phyloP scores from a whole-genome alignment of 2,888 invertebrate species.

The Amphipoea oculea region DNA sequence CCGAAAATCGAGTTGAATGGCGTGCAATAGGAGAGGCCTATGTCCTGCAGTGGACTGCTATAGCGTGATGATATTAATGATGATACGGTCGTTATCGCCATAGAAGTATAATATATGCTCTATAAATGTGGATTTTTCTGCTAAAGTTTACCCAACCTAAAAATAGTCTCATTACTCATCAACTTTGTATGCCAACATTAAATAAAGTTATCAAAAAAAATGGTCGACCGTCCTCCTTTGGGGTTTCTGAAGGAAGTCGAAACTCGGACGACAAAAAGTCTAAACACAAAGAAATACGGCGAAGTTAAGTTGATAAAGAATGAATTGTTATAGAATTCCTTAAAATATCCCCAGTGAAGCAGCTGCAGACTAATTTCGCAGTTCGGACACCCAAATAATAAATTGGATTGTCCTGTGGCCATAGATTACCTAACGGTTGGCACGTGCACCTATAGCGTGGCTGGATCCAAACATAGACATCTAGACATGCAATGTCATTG shows the following conservation, averaged over 20 bases:
- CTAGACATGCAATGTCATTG: conserved; percentile 38
- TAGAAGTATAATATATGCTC: no score
- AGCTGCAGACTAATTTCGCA: conserved; percentile 7
- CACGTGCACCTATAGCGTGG: conserved; percentile 24
- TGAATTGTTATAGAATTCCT: no score
- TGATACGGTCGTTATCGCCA: no score
- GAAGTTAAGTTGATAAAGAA: not conserved
- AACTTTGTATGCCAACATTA: no score
- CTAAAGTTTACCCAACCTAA: no score
- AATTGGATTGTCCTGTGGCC: conserved; percentile 6
- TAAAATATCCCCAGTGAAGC: not conserved
- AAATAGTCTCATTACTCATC: no score
- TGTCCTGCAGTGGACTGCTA: no score
- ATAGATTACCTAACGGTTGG: conserved; percentile 31
- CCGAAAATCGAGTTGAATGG: no score
- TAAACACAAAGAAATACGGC: not conserved
- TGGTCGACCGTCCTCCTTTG: not conserved
- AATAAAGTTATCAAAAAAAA: no score
- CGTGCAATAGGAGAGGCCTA: no score
- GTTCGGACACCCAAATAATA: conserved; percentile 23
- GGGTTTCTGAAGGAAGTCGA: not conserved
- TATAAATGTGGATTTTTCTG: no score
- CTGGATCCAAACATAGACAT: conserved; percentile 4
- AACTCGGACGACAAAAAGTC: not conserved
- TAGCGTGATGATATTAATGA: no score